Percentiles rank a stretch among this genome's conserved stretches.
phyloP scores from a whole-genome alignment of 2,888 invertebrate species.

The Biston stratarius region DNA sequence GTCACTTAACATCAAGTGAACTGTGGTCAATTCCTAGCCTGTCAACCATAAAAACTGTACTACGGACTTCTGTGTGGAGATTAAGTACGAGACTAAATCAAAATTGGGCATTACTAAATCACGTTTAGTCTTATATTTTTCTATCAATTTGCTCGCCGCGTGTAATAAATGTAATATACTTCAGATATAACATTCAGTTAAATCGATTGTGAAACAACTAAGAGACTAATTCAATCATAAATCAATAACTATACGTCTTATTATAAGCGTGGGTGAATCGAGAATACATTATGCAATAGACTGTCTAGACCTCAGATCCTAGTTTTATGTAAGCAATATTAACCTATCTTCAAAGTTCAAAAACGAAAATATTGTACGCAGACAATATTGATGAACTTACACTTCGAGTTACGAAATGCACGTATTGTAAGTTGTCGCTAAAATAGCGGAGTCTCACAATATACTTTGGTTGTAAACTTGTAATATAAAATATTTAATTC shows the following conservation, averaged over 20 bases:
- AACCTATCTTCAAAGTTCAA: background rate
- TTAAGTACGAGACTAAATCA: no score
- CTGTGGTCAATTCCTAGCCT: no score
- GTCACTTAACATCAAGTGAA: no score
- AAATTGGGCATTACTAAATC: no score
- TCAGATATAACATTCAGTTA: background rate
- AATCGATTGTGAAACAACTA: conserved; percentile 4
- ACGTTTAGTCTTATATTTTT: no score
- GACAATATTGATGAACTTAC: background rate
- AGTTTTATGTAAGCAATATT: conserved; percentile 17
- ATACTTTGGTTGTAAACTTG: no score
- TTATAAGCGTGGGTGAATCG: conserved; percentile 25
- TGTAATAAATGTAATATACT: background rate
- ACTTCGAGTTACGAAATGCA: no score
- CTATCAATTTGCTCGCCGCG: no score
- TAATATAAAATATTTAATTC: no score
- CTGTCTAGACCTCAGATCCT: conserved; percentile 22
- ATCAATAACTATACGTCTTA: conserved; percentile 9
- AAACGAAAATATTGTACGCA: conserved; percentile 1
- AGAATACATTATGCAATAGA: conserved; percentile 19
- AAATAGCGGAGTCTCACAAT: no score
- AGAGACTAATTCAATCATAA: conserved; percentile 11
- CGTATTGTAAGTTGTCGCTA: background rate
- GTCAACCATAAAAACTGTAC: no score
- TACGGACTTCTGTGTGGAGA: no score